These are phyloP conservation scores for Stomatorhinus walkeri DNA, from an alignment of 2,797 vertebrate species.

Conservation along the genomic window DNA sequence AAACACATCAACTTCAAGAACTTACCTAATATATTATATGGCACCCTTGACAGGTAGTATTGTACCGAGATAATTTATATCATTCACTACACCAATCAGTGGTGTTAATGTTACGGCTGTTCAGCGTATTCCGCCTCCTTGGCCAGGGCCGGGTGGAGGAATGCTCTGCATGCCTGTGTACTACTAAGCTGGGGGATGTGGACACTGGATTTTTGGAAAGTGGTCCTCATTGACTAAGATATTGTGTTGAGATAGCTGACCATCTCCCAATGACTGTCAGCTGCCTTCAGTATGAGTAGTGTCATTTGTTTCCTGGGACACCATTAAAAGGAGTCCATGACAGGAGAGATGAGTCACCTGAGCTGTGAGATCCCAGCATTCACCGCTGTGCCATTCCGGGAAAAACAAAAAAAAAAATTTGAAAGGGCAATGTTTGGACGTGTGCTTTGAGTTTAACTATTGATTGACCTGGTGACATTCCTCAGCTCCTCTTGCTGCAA, in stretches of 20 bases:
- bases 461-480: conserved; percentile 12
- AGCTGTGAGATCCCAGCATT: not conserved
- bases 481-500: not conserved
- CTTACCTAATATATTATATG: not conserved
- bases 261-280: conserved; percentile 39
- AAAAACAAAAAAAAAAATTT: not conserved
- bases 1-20: not conserved
- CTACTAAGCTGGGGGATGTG: not conserved
- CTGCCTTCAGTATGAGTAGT: conserved; percentile 27
- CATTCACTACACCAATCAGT: not conserved
- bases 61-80: not conserved
- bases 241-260: conserved; percentile 27
- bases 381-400: not conserved
- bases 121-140: not conserved
- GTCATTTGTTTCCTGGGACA: conserved; percentile 30
- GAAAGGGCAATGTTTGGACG: not conserved
- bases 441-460: not conserved
- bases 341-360: conserved; percentile 29
- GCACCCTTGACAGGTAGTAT: not conserved
- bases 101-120: not conserved
- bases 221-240: not conserved
- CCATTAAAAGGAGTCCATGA: conserved; percentile 34
- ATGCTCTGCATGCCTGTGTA: not conserved
- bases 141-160: not conserved
- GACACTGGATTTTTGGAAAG: not conserved